A percentile compares a stretch with the other conserved stretches of the same genome.
Evolutionary conservation across 2,888 invertebrate species (phyloP).

Genomic region (Drosophila anceps): DNA sequence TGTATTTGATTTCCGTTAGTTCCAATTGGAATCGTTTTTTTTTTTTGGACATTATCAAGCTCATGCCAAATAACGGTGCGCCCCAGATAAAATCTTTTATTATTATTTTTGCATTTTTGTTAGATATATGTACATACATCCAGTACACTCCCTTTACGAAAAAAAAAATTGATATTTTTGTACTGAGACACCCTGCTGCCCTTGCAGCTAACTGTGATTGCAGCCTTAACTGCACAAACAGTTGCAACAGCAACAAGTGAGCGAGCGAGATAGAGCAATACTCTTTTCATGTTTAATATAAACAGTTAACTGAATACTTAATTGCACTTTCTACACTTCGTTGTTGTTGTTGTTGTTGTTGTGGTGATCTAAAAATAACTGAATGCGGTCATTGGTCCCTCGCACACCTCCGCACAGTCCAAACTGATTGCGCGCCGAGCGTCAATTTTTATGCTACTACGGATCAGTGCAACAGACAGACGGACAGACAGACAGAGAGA

Average conservation of each 20-base stretch:
- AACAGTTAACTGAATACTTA: constrained; percentile 57
- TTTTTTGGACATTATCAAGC: no score
- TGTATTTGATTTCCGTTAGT: constrained; percentile 26
- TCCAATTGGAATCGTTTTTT: constrained; percentile 18
- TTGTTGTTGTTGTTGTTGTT: constrained; percentile 43
- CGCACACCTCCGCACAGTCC: constrained; percentile 46
- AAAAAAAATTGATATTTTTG: no score
- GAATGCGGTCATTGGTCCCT: constrained; percentile 78
- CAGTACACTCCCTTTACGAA: no score
- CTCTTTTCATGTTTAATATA: constrained; percentile 30
- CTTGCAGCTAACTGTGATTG: constrained; percentile 27
- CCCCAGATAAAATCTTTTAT: no score
- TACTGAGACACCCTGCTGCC: neutral
- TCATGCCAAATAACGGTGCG: no score
- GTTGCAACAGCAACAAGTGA: neutral
- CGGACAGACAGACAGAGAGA: constrained; percentile 5
- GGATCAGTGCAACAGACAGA: constrained; percentile 7
- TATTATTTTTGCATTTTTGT: no score
- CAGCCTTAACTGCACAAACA: neutral
- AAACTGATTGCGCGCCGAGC: constrained; percentile 54
- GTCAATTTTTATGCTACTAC: constrained; percentile 65
- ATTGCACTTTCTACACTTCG: constrained; percentile 71
- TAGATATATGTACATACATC: no score
- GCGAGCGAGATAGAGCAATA: neutral
- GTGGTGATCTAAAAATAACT: constrained; percentile 69